Conservation (phyloP, 2,113 vertebrate genomes). For the Entomyzon cyanotis region DNA sequence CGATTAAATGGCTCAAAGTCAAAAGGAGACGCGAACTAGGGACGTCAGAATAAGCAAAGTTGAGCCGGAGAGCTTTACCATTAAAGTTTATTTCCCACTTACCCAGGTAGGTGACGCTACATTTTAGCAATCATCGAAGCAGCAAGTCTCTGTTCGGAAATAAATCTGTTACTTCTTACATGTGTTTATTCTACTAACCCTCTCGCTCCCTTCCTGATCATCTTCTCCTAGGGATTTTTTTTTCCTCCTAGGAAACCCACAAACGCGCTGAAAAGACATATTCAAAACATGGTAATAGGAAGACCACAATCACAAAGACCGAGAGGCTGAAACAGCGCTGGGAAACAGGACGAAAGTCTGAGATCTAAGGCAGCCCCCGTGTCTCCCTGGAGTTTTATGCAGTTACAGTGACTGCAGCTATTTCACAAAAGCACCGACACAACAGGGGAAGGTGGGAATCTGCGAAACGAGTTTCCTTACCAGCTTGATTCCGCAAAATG, state of each 20-base stretch:
- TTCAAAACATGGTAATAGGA: background rate
- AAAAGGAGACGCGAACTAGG: constrained; percentile 33
- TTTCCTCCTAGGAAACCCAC: background rate
- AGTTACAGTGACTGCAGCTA: constrained; percentile 53
- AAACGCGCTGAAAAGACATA: constrained; percentile 6
- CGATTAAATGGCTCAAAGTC: constrained; percentile 56
- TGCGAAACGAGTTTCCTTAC: background rate
- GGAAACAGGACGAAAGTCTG: constrained; percentile 8
- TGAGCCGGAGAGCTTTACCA: background rate
- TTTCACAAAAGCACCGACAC: constrained; percentile 30
- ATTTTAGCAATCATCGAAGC: constrained; percentile 55
- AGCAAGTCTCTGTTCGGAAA: constrained; percentile 59
- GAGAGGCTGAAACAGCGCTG: background rate
- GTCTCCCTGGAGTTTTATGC: constrained; percentile 46
- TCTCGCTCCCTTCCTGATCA: background rate
- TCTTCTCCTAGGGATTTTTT: background rate
- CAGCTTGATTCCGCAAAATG: constrained; percentile 3
- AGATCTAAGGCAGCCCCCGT: background rate
- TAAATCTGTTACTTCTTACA: constrained; percentile 36
- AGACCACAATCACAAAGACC: background rate
- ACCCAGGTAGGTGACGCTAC: constrained; percentile 72
- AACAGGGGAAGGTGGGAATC: constrained; percentile 13
- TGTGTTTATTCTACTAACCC: constrained; percentile 52
- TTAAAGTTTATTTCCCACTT: constrained; percentile 76
- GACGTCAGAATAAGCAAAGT: constrained; percentile 58